A percentile compares a stretch with the other conserved stretches of the same genome.
Conservation (phyloP, 2,888 invertebrate species). For the Glaucopsyche alexis region DNA sequence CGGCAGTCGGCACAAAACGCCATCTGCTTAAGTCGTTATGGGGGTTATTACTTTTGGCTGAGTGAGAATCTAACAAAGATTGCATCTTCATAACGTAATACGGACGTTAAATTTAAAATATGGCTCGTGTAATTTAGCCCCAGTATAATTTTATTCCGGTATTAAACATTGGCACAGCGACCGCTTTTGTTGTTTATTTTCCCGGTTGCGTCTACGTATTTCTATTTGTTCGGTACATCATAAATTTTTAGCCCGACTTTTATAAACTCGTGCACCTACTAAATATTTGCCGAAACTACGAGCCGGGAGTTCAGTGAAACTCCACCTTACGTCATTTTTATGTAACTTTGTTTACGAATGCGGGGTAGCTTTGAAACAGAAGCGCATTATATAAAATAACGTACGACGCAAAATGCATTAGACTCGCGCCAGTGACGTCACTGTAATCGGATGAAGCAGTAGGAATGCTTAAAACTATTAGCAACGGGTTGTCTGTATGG, state of each 20-base stretch:
- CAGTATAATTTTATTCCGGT: slow-evolving; percentile 5
- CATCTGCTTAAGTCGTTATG: slow-evolving; percentile 67
- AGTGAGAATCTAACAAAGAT: slow-evolving; percentile 43
- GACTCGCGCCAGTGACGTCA: slow-evolving; percentile 34
- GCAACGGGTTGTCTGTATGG: slow-evolving; percentile 32
- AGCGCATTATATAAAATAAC: slow-evolving; percentile 16
- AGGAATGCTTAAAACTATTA: slow-evolving; percentile 50
- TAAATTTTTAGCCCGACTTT: slow-evolving; percentile 18
- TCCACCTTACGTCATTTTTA: slow-evolving; percentile 7
- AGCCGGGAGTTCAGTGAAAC: not conserved
- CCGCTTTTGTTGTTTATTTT: not conserved
- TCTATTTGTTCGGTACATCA: slow-evolving; percentile 5
- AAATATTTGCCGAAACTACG: slow-evolving; percentile 15
- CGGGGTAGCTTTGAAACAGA: not conserved
- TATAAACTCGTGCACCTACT: slow-evolving; percentile 14
- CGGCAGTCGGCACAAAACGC: slow-evolving; percentile 52
- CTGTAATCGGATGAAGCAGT: slow-evolving; percentile 57
- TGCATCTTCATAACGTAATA: slow-evolving; percentile 28
- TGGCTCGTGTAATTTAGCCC: slow-evolving; percentile 22
- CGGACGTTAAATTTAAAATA: slow-evolving; percentile 26
- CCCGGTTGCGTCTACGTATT: not conserved
- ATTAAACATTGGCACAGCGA: slow-evolving; percentile 3
- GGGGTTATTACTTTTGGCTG: slow-evolving; percentile 59
- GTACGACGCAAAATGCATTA: slow-evolving; percentile 36
- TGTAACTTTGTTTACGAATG: slow-evolving; percentile 4